These are phyloP conservation scores for Icerya purchasi DNA, from an alignment of 2,888 invertebrate genomes.

Conservation along the genomic window DNA sequence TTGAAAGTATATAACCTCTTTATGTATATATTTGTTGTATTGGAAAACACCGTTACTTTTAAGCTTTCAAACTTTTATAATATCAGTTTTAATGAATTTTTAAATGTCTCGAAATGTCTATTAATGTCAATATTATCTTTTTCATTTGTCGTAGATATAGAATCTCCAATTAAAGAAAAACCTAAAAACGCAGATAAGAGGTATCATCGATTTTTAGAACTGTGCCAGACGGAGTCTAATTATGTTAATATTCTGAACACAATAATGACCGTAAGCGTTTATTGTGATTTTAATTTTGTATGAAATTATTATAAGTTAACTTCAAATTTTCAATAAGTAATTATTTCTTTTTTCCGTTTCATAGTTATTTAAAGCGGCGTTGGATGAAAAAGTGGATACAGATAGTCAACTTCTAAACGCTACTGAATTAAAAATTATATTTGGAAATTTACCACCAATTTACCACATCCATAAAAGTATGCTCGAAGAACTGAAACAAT, in stretches of 20 bases:
- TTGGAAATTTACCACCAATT: conserved; percentile 85
- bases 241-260: conserved; percentile 88
- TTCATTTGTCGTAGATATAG: too few relatives aligned
- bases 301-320: background rate
- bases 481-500: conserved; percentile 34
- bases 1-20: too few relatives aligned
- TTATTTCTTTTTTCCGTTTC: conserved; percentile 15
- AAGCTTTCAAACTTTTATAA: too few relatives aligned
- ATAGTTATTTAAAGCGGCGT: conserved; percentile 78
- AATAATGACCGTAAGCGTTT: conserved; percentile 54
- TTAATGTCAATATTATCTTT: too few relatives aligned
- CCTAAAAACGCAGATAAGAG: conserved; percentile 26
- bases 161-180: conserved; percentile 13
- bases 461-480: conserved; percentile 74
- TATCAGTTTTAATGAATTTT: too few relatives aligned
- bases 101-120: too few relatives aligned
- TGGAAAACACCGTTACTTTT: too few relatives aligned
- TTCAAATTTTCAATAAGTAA: background rate
- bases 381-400: conserved; percentile 67
- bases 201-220: conserved; percentile 70
- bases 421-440: conserved; percentile 83
- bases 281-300: background rate
- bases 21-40: too few relatives aligned
- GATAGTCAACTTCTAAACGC: conserved; percentile 61
- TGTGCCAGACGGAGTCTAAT: conserved; percentile 90